phyloP scores from a whole-genome alignment of 2,113 vertebrate genomes.

The Penelope pileata region DNA sequence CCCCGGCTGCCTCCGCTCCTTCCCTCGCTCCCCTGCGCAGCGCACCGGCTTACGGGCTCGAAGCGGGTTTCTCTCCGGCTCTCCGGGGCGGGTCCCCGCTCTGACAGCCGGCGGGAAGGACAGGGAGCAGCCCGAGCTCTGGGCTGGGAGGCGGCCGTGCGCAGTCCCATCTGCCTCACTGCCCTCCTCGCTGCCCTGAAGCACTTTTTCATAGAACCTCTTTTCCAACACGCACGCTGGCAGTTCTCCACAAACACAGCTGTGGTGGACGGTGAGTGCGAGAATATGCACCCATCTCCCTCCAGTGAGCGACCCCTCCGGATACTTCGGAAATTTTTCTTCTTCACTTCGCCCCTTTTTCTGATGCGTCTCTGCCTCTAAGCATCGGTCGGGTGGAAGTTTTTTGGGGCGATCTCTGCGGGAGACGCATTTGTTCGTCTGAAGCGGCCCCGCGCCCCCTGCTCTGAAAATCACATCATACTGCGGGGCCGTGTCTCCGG shows the following conservation, averaged over 20 bases:
- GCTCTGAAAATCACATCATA: not conserved
- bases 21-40: not conserved
- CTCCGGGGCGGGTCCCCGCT: not conserved
- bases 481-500: not conserved
- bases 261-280: not conserved
- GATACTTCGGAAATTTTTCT: not conserved
- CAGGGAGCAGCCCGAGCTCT: too few relatives aligned
- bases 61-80: not conserved
- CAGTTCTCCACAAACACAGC: not conserved
- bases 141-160: too few relatives aligned
- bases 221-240: not conserved
- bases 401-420: rapidly evolving
- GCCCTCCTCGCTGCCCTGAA: not conserved
- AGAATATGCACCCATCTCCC: not conserved
- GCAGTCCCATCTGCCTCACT: not conserved
- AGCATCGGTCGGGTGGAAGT: not conserved
- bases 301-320: not conserved
- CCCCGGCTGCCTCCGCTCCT: not conserved
- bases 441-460: not conserved
- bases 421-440: not conserved
- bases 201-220: not conserved
- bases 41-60: rapidly evolving
- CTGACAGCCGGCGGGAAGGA: not conserved
- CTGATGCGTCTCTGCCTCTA: not conserved
- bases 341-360: not conserved